Conservation (phyloP, 2,888 invertebrate genomes). For the Drepanosiphum platanoidis region DNA sequence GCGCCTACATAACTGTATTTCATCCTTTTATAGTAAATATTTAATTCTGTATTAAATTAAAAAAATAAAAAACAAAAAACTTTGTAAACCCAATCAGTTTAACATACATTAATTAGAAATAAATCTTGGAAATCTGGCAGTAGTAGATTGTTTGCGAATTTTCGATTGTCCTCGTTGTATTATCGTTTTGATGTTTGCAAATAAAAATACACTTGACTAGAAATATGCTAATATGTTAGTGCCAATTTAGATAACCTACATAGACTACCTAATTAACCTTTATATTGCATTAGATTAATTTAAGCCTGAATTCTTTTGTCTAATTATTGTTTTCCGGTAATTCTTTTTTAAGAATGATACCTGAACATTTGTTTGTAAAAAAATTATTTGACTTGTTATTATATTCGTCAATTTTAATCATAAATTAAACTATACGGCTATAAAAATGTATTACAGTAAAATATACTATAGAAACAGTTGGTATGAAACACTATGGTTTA, state of each 20-base stretch:
- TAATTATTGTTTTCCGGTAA: constrained; percentile 39
- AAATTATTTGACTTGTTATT: background rate
- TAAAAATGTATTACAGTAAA: too few relatives aligned
- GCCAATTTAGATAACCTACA: constrained; percentile 61
- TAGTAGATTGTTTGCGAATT: constrained; percentile 48
- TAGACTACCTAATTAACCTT: constrained; percentile 12
- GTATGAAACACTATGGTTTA: too few relatives aligned
- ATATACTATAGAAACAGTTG: too few relatives aligned
- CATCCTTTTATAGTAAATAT: constrained; percentile 11
- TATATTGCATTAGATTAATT: constrained; percentile 8
- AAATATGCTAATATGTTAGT: constrained; percentile 35
- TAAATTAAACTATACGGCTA: too few relatives aligned
- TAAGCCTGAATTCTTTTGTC: constrained; percentile 27
- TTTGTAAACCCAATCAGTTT: constrained; percentile 1
- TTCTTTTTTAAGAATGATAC: constrained; percentile 8
- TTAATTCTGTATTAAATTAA: background rate
- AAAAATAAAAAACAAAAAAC: constrained; percentile 1
- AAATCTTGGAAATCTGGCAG: constrained; percentile 50
- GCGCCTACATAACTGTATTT: constrained; percentile 1
- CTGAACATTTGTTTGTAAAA: constrained; percentile 2
- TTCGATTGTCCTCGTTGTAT: constrained; percentile 39
- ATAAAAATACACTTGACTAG: constrained; percentile 33
- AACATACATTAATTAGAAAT: constrained; percentile 44
- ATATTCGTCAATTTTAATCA: background rate
- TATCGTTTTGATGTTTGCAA: constrained; percentile 53